Evolutionary conservation across 2,797 vertebrate species (phyloP).

Genomic region (Anableps anableps): DNA sequence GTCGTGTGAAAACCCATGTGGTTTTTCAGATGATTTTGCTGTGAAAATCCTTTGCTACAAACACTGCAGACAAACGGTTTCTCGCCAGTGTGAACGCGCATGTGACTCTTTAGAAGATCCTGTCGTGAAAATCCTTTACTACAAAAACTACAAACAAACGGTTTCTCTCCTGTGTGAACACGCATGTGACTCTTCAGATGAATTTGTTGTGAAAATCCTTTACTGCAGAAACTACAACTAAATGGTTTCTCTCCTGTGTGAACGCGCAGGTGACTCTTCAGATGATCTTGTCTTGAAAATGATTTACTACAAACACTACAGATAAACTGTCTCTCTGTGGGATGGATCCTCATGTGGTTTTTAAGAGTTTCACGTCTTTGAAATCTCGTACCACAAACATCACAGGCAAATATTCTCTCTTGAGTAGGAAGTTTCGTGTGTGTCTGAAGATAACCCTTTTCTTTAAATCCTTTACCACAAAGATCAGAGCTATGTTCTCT

Average conservation of each 20-base stretch:
- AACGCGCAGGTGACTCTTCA: neutral
- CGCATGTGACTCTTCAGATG: neutral
- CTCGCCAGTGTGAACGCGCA: conserved; percentile 2
- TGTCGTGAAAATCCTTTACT: neutral
- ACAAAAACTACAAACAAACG: conserved; percentile 1
- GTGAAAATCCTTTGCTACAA: conserved; percentile 2
- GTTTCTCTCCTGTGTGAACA: conserved; percentile 1
- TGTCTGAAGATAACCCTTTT: neutral
- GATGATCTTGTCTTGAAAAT: conserved; percentile 5
- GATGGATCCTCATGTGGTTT: conserved; percentile 3
- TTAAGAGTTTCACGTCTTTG: neutral
- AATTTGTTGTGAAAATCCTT: neutral
- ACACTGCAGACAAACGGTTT: neutral
- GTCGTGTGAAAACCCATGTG: conserved; percentile 1
- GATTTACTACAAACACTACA: conserved; percentile 2
- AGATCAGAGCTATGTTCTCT: neutral
- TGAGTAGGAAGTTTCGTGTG: neutral
- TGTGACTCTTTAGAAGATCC: conserved; percentile 1
- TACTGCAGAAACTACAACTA: neutral
- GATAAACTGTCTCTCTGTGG: neutral
- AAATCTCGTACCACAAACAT: conserved; percentile 8
- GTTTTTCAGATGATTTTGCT: conserved; percentile 8
- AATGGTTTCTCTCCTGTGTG: conserved; percentile 4
- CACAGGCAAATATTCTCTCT: neutral
- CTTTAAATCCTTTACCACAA: neutral